These are phyloP conservation scores for Leptinotarsa peninsularis DNA, from an alignment of 2,888 invertebrate genomes.

Conservation along the genomic window DNA sequence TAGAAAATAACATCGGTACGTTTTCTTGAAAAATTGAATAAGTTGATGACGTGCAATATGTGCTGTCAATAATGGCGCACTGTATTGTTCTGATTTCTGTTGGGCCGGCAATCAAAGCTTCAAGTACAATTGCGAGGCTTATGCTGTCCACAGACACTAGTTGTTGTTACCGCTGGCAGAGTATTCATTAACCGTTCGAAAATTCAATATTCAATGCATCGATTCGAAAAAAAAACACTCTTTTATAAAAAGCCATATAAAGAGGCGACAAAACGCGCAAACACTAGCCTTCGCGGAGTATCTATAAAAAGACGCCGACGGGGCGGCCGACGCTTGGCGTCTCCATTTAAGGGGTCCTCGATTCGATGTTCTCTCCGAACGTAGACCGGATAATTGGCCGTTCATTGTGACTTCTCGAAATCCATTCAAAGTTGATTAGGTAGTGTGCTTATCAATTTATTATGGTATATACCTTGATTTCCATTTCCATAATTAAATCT, in stretches of 20 bases:
- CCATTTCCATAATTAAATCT: no score
- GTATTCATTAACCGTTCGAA: background rate
- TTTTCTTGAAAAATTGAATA: no score
- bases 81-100: no score
- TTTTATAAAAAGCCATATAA: constrained; percentile 29
- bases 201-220: background rate
- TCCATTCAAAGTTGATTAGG: background rate
- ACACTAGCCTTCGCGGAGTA: constrained; percentile 35
- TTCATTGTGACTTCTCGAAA: background rate
- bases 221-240: background rate
- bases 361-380: background rate
- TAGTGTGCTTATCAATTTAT: no score
- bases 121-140: no score
- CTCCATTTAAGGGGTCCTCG: constrained; percentile 54
- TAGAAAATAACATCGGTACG: no score
- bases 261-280: constrained; percentile 27
- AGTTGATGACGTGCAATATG: no score
- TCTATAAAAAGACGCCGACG: constrained; percentile 56
- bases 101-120: no score
- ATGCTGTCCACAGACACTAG: no score
- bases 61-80: no score
- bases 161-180: background rate
- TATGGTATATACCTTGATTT: no score
- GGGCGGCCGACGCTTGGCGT: constrained; percentile 50
- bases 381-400: constrained; percentile 6